A percentile compares a stretch with the other conserved stretches of the same genome.
These are phyloP conservation scores for Perca fluviatilis DNA, from an alignment of 2,113 vertebrate species.

Conservation along the genomic window DNA sequence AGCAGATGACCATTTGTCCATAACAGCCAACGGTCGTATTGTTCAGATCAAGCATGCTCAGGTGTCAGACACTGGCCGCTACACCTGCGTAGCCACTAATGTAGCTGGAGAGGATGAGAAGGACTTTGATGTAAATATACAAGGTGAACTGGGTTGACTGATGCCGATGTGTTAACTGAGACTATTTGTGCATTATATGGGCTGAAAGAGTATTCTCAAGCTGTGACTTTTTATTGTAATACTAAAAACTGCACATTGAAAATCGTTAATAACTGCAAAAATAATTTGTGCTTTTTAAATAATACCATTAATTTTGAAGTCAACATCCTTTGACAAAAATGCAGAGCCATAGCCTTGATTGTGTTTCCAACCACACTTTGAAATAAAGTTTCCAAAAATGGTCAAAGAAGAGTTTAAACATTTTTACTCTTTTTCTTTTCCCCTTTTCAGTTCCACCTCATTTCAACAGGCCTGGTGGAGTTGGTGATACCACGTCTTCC, in stretches of 20 bases:
- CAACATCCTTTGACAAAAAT: neutral
- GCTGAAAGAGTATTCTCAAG: conserved; percentile 18
- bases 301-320: neutral
- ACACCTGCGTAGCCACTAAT: conserved; percentile 95
- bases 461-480: conserved; percentile 85
- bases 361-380: neutral
- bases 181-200: conserved; percentile 27
- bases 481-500: conserved; percentile 77
- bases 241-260: neutral
- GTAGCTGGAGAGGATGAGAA: conserved; percentile 96
- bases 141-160: conserved; percentile 90
- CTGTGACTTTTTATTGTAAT: neutral
- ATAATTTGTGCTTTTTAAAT: neutral
- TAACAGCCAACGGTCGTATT: conserved; percentile 87
- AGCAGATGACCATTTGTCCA: conserved; percentile 84
- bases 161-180: conserved; percentile 51
- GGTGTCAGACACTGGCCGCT: conserved; percentile 94
- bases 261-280: neutral
- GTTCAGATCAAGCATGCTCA: conserved; percentile 91
- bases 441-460: conserved; percentile 90
- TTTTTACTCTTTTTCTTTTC: neutral
- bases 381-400: neutral
- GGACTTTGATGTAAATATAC: conserved; percentile 99
- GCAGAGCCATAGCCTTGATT: fast-evolving
- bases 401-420: neutral